Percentiles rank a stretch among this genome's conserved stretches.
These are phyloP conservation scores for Grammomys surdaster DNA, from an alignment of 2,113 vertebrate genomes.

Conservation along the genomic window DNA sequence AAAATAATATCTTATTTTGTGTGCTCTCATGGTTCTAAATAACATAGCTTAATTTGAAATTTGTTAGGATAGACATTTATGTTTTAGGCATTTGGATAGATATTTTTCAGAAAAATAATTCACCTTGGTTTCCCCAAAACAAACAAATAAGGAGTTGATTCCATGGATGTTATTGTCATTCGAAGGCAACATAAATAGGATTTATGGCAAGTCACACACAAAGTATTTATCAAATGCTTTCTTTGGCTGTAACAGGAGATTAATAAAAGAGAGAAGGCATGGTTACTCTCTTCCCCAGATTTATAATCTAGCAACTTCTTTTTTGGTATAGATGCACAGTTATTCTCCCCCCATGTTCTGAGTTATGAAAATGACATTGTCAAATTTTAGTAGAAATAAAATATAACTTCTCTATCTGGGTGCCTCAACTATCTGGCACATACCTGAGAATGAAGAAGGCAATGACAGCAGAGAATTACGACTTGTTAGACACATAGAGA, in stretches of 20 bases:
- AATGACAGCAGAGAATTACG: background rate
- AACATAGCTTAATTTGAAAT: conserved; percentile 3
- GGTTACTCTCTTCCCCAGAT: background rate
- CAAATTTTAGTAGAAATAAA: background rate
- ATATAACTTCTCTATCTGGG: background rate
- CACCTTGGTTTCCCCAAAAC: conserved; percentile 13
- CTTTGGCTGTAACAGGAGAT: background rate
- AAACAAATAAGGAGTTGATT: background rate
- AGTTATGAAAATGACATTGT: conserved; percentile 13
- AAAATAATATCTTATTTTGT: conserved; percentile 43
- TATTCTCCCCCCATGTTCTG: conserved; percentile 30
- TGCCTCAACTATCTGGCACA: background rate
- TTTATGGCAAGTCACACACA: background rate
- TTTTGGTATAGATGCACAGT: background rate
- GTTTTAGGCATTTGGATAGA: background rate
- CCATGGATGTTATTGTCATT: background rate
- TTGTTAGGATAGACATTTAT: background rate
- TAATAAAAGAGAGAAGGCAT: background rate
- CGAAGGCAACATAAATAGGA: background rate
- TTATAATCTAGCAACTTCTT: conserved; percentile 21
- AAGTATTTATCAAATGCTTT: background rate
- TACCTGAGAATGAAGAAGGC: conserved; percentile 21
- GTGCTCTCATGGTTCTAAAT: no score
- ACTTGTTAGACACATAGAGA: background rate
- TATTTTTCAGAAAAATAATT: conserved; percentile 21